Evolutionary conservation across 2,888 invertebrate species (phyloP).

Genomic region (Apantesis nais): DNA sequence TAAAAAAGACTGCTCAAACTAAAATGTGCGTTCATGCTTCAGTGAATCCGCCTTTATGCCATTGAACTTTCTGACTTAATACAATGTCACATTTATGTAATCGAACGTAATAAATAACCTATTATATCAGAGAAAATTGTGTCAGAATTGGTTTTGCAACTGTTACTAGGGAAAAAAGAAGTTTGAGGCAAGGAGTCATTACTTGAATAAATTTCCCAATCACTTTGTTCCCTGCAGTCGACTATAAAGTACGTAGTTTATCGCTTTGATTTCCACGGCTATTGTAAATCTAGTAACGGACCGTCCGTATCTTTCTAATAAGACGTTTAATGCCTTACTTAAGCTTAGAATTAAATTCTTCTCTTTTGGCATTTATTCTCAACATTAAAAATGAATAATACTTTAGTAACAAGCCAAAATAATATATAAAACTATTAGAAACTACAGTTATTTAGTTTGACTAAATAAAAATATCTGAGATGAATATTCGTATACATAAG

Average conservation of each 20-base stretch:
- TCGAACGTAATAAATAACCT: constrained; percentile 46
- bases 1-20: constrained; percentile 25
- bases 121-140: constrained; percentile 42
- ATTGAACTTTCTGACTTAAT: constrained; percentile 51
- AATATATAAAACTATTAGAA: background rate
- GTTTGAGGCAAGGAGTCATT: constrained; percentile 20
- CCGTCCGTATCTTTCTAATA: background rate
- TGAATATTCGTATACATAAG: too few relatives aligned
- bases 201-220: constrained; percentile 37
- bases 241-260: constrained; percentile 14
- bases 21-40: constrained; percentile 37
- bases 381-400: background rate
- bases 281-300: constrained; percentile 19
- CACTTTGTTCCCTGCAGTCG: constrained; percentile 12
- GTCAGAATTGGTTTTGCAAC: constrained; percentile 45
- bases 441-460: background rate
- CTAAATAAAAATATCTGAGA: background rate
- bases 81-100: constrained; percentile 53
- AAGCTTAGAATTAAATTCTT: background rate
- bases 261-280: constrained; percentile 16
- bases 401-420: background rate
- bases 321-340: background rate
- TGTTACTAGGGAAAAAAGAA: constrained; percentile 31
- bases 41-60: constrained; percentile 38
- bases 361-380: background rate